phyloP scores from a whole-genome alignment of 2,113 vertebrate genomes.

The Halichoerus grypus region DNA sequence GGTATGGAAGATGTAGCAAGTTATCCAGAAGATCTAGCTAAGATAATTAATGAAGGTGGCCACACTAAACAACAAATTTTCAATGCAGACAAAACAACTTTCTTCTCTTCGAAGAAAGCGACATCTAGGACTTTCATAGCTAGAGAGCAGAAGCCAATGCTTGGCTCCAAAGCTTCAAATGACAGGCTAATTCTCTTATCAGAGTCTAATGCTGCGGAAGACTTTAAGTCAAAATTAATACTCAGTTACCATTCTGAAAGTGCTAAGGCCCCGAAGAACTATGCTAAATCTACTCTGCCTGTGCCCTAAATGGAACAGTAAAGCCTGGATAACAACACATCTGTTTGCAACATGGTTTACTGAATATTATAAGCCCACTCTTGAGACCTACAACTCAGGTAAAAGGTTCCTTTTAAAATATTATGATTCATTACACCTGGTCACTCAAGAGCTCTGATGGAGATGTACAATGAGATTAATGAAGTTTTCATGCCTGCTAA shows the following conservation, averaged over 20 bases:
- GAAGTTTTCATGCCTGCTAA: not conserved
- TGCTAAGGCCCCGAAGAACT: not conserved
- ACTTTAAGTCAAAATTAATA: not conserved
- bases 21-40: not conserved
- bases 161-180: not conserved
- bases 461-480: not conserved
- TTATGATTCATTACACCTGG: not conserved
- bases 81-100: not conserved
- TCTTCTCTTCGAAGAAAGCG: not conserved
- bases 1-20: not conserved
- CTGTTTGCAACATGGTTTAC: not conserved
- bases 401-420: not conserved
- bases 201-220: not conserved
- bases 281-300: not conserved
- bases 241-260: not conserved
- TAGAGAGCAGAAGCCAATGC: not conserved
- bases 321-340: not conserved
- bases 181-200: not conserved
- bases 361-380: not conserved
- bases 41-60: not conserved
- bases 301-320: not conserved
- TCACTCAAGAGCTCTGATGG: not conserved
- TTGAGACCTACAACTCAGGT: not conserved
- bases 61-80: not conserved
- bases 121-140: not conserved